phyloP scores from a whole-genome alignment of 1,140 invertebrate species.

The Episyrphus balteatus region DNA sequence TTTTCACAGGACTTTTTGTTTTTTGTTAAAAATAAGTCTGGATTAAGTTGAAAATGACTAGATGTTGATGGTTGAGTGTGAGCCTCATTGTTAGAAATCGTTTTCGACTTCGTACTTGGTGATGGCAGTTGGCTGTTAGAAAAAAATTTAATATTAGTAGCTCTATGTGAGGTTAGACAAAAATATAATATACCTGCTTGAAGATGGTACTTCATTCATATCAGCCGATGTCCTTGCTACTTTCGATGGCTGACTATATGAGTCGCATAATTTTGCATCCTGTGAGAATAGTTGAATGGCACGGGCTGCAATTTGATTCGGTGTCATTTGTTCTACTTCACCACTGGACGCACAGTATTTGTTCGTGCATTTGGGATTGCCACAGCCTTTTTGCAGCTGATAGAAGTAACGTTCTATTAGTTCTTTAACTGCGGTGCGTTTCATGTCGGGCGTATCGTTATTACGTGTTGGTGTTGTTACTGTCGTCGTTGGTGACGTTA shows the following conservation, averaged over 20 bases:
- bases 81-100: too few relatives aligned
- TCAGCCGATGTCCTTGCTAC: conserved; percentile 29
- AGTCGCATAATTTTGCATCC: conserved; percentile 72
- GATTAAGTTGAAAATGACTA: too few relatives aligned
- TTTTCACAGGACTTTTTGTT: too few relatives aligned
- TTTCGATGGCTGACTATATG: conserved; percentile 51
- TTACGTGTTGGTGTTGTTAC: conserved; percentile 23
- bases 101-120: too few relatives aligned
- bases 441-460: conserved; percentile 58
- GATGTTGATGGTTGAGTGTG: too few relatives aligned
- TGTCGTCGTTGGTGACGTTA: not conserved
- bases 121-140: too few relatives aligned
- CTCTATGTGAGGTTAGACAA: too few relatives aligned
- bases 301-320: conserved; percentile 78
- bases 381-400: conserved; percentile 82
- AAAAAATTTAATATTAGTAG: too few relatives aligned
- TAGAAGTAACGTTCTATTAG: conserved; percentile 87
- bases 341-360: conserved; percentile 80
- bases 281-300: conserved; percentile 76
- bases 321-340: conserved; percentile 64
- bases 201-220: conserved; percentile 6
- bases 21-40: too few relatives aligned
- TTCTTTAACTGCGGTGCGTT: conserved; percentile 75
- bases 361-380: conserved; percentile 73
- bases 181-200: conserved; percentile 2